Evolutionary conservation across 2,113 vertebrate species (phyloP).

Genomic region (Lates calcarifer): DNA sequence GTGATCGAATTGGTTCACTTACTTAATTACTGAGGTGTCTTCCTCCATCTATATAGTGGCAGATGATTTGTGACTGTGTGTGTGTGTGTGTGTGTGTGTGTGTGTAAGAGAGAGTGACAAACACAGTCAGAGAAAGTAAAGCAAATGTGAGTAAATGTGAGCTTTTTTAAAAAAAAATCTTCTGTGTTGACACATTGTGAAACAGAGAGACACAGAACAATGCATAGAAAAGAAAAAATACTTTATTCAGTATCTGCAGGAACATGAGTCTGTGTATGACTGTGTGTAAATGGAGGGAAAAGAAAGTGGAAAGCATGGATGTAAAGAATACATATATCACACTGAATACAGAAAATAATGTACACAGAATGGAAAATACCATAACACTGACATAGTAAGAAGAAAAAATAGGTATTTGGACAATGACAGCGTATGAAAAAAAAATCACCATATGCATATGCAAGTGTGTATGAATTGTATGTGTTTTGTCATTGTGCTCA

Average conservation of each 20-base stretch:
- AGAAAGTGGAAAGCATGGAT: conserved; percentile 27
- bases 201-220: conserved; percentile 47
- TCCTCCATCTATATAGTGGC: conserved; percentile 45
- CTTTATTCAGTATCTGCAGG: conserved; percentile 61
- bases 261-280: conserved; percentile 28
- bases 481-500: conserved; percentile 39
- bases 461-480: conserved; percentile 1
- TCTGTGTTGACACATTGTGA: background rate
- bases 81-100: conserved; percentile 24
- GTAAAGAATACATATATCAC: conserved; percentile 45
- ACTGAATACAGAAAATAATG: conserved; percentile 52
- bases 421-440: conserved; percentile 16
- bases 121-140: background rate
- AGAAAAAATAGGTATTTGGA: conserved; percentile 1
- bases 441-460: background rate
- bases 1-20: conserved; percentile 47
- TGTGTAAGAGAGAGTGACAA: conserved; percentile 1
- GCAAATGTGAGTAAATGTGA: background rate
- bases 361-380: conserved; percentile 54
- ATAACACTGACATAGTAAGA: conserved; percentile 21
- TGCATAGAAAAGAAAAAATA: conserved; percentile 51
- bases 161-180: background rate
- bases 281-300: conserved; percentile 19
- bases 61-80: conserved; percentile 42
- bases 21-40: conserved; percentile 47